Percentiles rank a stretch among this genome's conserved stretches.
Evolutionary conservation across 37 sponge, comb jelly and placozoan species (phyloP).

Genomic region (Sycon ciliatum): DNA sequence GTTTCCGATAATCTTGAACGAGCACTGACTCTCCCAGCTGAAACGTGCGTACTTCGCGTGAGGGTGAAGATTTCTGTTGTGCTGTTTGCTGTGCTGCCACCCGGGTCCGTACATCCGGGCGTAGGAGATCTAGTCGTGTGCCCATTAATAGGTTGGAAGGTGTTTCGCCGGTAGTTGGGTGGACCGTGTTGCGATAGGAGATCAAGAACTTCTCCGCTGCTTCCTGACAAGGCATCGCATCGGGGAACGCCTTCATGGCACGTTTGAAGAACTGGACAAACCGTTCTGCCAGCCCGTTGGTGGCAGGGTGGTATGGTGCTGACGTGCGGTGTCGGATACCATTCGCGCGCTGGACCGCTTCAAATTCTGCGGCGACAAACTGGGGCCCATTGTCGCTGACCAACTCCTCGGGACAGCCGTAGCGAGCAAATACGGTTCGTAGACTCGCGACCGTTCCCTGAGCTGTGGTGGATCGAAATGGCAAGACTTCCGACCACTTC

Average conservation of each 20-base stretch:
- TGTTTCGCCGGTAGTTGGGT: not conserved
- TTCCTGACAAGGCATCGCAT: not conserved
- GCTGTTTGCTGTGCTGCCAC: not conserved
- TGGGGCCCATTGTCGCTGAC: constrained; percentile 47
- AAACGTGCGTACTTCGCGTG: no score
- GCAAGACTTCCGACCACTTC: constrained; percentile 40
- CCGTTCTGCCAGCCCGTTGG: constrained; percentile 21
- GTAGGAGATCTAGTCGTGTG: constrained; percentile 1
- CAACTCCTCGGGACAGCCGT: constrained; percentile 30
- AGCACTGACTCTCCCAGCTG: not conserved
- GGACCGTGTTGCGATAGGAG: not conserved
- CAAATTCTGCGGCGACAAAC: constrained; percentile 24
- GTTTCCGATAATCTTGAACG: not conserved
- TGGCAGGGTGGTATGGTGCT: constrained; percentile 14
- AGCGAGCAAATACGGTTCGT: constrained; percentile 18
- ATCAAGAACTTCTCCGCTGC: not conserved
- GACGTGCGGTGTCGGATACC: constrained; percentile 22
- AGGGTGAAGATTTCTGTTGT: not conserved
- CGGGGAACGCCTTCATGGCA: constrained; percentile 16
- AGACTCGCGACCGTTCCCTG: constrained; percentile 19
- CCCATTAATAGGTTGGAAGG: constrained; percentile 21
- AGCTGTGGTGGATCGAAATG: constrained; percentile 10
- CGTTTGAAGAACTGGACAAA: constrained; percentile 18
- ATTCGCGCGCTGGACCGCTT: constrained; percentile 12
- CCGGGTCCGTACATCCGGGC: not conserved